Conservation (phyloP, 2,797 vertebrate genomes). For the Gymnoscopelus braueri region DNA sequence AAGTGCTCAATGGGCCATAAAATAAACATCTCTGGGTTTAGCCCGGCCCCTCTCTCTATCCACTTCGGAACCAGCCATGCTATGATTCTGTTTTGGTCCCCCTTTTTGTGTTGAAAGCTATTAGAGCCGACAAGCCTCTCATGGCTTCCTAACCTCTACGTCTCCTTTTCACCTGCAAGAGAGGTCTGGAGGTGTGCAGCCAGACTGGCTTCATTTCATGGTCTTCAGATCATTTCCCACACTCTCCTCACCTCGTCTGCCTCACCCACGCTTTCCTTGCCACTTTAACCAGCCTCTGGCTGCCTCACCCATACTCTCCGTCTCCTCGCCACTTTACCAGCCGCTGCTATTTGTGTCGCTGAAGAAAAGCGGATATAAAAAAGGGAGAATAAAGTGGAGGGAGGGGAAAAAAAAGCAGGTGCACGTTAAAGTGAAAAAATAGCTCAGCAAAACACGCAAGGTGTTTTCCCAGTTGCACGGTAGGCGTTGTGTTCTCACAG, state of each 20-base stretch:
- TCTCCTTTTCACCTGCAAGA: constrained; percentile 66
- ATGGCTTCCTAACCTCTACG: constrained; percentile 28
- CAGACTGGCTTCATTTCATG: constrained; percentile 59
- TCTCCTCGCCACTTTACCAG: constrained; percentile 43
- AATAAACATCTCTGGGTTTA: constrained; percentile 72
- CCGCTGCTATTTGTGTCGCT: not conserved
- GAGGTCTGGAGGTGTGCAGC: constrained; percentile 43
- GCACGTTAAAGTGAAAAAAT: constrained; percentile 20
- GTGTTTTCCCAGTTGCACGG: constrained; percentile 34
- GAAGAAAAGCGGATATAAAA: constrained; percentile 7
- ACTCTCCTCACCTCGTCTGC: constrained; percentile 43
- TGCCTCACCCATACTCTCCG: constrained; percentile 42
- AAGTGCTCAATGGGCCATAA: constrained; percentile 59
- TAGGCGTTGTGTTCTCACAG: constrained; percentile 30
- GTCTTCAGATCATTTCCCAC: constrained; percentile 42
- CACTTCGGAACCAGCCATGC: constrained; percentile 35
- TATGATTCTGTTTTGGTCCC: constrained; percentile 52
- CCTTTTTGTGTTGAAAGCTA: constrained; percentile 50
- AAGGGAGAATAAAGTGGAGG: too few species aligned
- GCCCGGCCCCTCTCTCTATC: constrained; percentile 2
- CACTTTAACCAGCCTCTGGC: constrained; percentile 42
- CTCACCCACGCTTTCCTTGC: constrained; percentile 41
- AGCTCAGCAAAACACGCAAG: constrained; percentile 55
- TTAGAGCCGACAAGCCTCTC: constrained; percentile 61
- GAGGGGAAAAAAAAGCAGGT: not conserved